These are phyloP conservation scores for Melanerpes formicivorus DNA, from an alignment of 2,113 vertebrate species.

Conservation along the genomic window DNA sequence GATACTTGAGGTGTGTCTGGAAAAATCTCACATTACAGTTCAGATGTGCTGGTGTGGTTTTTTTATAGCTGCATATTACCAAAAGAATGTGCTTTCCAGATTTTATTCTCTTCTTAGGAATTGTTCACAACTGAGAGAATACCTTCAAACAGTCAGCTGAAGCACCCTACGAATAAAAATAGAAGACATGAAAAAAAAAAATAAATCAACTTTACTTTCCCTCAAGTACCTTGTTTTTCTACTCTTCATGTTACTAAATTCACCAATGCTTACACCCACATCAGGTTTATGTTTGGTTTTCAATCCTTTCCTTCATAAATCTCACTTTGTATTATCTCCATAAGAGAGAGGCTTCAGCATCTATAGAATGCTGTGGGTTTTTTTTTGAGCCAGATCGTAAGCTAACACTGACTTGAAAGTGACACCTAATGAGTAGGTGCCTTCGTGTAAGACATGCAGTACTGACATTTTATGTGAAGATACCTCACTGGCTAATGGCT, in stretches of 20 bases:
- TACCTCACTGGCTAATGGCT: rapidly evolving
- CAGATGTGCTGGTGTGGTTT: not conserved
- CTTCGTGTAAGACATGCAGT: rapidly evolving
- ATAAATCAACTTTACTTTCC: not conserved
- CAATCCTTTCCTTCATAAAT: not conserved
- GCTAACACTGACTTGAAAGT: not conserved
- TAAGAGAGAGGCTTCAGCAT: not conserved
- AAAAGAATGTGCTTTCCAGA: not conserved
- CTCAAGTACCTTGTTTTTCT: not conserved
- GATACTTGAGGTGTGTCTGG: conserved; percentile 53
- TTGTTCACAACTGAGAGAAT: conserved; percentile 1
- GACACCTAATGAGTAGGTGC: not conserved
- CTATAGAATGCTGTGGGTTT: not conserved
- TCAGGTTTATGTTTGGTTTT: not conserved
- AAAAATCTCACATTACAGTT: conserved; percentile 46
- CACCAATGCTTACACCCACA: rapidly evolving
- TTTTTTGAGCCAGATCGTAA: not conserved
- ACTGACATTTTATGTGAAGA: not conserved
- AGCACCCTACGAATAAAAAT: not conserved
- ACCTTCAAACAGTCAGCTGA: not conserved
- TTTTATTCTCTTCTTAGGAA: not conserved
- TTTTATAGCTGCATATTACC: not conserved
- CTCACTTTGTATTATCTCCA: not conserved
- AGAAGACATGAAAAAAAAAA: rapidly evolving
- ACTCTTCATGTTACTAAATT: not conserved